phyloP scores from a whole-genome alignment of 2,888 invertebrate genomes.

The Eilema depressum region DNA sequence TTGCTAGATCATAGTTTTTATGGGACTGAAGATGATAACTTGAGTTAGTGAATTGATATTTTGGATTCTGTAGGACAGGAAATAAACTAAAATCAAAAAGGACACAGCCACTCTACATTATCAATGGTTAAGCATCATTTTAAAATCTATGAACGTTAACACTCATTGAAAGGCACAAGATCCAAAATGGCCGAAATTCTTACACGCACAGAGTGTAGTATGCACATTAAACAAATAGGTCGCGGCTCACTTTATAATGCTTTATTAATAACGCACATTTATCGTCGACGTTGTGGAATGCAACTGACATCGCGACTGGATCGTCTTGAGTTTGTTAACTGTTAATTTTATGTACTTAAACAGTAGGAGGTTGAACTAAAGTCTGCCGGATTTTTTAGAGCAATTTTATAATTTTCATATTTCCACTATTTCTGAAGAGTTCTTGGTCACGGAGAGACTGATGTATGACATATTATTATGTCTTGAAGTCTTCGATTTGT shows the following conservation, averaged over 20 bases:
- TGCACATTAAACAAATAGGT: constrained; percentile 46
- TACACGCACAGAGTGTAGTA: constrained; percentile 30
- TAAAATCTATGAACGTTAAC: not conserved
- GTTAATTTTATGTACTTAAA: not conserved
- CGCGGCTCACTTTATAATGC: constrained; percentile 40
- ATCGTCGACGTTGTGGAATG: constrained; percentile 39
- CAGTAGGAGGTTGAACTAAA: not conserved
- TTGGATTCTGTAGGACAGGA: too few species aligned
- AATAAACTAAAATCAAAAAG: too few species aligned
- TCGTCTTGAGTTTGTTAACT: not conserved
- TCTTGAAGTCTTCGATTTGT: too few species aligned
- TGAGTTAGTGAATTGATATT: too few species aligned
- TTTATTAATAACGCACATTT: constrained; percentile 51
- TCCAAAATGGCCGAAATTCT: constrained; percentile 22
- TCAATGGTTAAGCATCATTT: too few species aligned
- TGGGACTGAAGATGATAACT: too few species aligned
- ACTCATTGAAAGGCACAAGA: not conserved
- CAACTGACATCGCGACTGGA: constrained; percentile 14
- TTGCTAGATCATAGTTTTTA: too few species aligned
- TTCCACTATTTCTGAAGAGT: too few species aligned
- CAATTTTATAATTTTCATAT: not conserved
- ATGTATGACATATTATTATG: too few species aligned
- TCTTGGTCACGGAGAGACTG: too few species aligned
- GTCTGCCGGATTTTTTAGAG: not conserved
- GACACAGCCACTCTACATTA: too few species aligned